Base-by-base conservation (phyloP, 2,113 vertebrate species). In the Labeo rohita region DNA sequence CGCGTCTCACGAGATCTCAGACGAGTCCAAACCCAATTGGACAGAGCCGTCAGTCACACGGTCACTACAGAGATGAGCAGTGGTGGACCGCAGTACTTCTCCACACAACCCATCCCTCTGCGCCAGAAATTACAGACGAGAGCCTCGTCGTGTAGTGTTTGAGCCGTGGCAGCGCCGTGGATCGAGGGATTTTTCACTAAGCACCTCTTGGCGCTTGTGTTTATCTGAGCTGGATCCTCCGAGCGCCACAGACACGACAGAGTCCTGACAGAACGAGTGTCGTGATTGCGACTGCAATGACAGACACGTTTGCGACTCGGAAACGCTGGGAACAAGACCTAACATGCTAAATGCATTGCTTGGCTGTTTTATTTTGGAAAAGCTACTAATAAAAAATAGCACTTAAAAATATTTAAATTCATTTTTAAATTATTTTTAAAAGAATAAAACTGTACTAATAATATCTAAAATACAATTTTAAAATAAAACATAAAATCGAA, bases 101-200 rank as follows among this genome's bases (percentile, higher is more conserved):
- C 36, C 86, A 21, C 61, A 39, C 74, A 61, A 28, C 73, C 68
- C 43, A 28, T 36, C 86, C 80, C 56, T 80, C 80, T 83, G 63
- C 23, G 49, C 63, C 39, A 39, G 23, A 90, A 87, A 88, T 88
- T 43, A 90, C 87, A 87, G 83, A 21, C 21, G n/a, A 83, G 18
- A 10, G 84, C 63, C 43, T 56, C 36, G 34, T 63, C 74, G 68
- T 68, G 76, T 82, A 63, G 84, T 7, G 73, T 72, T 11, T 49
- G 66, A 78, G 50, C 73, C 61, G 54, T 39, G 77, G 65, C 50
- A 78, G 68, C 45, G 28, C 56, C 18, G 85, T 52, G 47, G 78
- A 73, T 63, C 70, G 50, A 78, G 21, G 61, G 85, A 49, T 73
- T 86, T 56, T 45, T 63, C 70, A n/a, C 83, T 45, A 78, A 49